Base-by-base conservation (phyloP, 2,888 invertebrate genomes). In the Caenorhabditis doughertyi region DNA sequence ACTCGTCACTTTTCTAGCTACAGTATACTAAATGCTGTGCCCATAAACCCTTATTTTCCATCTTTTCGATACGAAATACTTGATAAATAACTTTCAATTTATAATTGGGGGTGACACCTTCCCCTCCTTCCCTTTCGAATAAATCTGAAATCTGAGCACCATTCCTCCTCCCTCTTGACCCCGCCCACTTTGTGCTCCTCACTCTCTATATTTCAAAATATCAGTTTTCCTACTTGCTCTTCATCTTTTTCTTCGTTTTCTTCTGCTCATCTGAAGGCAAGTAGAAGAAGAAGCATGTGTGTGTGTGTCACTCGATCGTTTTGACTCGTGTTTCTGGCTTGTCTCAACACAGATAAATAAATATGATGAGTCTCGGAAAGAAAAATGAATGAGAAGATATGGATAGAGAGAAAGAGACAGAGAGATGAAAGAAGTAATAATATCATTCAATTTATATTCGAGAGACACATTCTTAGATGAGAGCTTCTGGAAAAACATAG, bases 271-370 rank as follows among this genome's bases (percentile, higher is more conserved):
- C 53, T 62, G 42, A 32, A 49, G 60, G 0, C 3, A 39, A 42
- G 67, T 25, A 55, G 55, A 9, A 56, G 56, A 27, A 56, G 32
- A 56, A 58, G 70, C 47, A 70, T 42, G 56, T 47, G 25, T 71
- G 47, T 72, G n/a, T 73, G 55, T 76, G 76, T 76, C 76, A 76
- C 76, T 76, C 58, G 76, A 76, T 76, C 76, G 76, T 58, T 76
- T 76, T 68, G 65, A 76, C 76, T 76, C 76, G 76, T 76, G 76
- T 76, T 67, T 76, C 76, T 76, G 76, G 51, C 70, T 79, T 70
- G 70, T 70, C 62, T 55, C 58, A 70, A 70, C 68, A 65, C 65
- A 70, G 77, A 77, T 64, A 79, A 79, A 79, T 79, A 70, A 79
- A 79, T 70, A 79, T 70, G 62, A 49, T 53, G 44, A 65, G 23